phyloP scores from a whole-genome alignment of 2,797 vertebrate species.

The Phoebastria nigripes region DNA sequence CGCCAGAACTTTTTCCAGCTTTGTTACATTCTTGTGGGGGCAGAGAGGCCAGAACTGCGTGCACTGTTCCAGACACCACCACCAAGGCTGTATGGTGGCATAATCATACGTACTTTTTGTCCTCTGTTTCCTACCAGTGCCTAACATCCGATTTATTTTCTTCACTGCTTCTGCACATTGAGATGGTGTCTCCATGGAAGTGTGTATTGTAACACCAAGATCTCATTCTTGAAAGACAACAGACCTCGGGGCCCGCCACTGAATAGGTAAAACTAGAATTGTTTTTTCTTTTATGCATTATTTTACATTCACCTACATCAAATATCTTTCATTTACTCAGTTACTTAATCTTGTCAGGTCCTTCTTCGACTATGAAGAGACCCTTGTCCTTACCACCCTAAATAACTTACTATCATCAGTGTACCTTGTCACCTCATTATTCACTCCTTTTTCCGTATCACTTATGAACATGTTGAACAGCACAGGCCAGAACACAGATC shows the following conservation, averaged over 20 bases:
- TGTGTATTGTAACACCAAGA: background rate
- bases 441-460: constrained; percentile 43
- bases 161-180: background rate
- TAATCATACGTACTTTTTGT: background rate
- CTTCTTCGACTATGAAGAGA: background rate
- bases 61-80: background rate
- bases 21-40: background rate
- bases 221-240: background rate
- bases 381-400: constrained; percentile 21
- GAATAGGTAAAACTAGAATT: background rate
- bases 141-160: background rate
- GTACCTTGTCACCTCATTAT: constrained; percentile 48
- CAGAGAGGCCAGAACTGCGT: background rate
- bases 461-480: constrained; percentile 6
- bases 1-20: background rate
- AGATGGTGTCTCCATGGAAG: background rate
- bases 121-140: background rate
- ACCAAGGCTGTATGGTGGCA: background rate
- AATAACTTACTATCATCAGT: constrained; percentile 53
- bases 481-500: constrained; percentile 1
- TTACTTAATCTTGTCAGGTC: constrained; percentile 5
- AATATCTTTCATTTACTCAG: background rate
- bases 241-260: background rate
- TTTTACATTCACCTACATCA: background rate
- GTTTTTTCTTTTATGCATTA: background rate